These are phyloP conservation scores for Helicoverpa armigera DNA, from an alignment of 1,140 invertebrate genomes.

Conservation along the genomic window DNA sequence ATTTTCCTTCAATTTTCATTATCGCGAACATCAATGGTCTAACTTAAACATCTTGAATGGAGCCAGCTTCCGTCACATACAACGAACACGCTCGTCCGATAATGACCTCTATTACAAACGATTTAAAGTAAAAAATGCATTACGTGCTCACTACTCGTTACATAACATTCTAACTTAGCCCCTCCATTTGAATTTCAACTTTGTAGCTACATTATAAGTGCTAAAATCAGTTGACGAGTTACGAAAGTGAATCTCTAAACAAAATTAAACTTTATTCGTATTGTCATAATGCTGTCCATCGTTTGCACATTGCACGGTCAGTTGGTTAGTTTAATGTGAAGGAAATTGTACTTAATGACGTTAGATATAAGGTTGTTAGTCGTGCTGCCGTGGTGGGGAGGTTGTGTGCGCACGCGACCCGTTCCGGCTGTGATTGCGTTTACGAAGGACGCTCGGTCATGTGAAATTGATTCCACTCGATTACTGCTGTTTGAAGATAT, in stretches of 20 bases:
- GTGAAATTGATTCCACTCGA: slow-evolving; percentile 74
- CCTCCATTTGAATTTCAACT: slow-evolving; percentile 22
- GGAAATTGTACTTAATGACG: slow-evolving; percentile 49
- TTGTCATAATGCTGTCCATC: not conserved
- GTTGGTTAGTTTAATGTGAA: not conserved
- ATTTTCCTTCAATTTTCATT: slow-evolving; percentile 14
- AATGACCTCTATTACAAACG: slow-evolving; percentile 64
- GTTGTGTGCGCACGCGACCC: slow-evolving; percentile 60
- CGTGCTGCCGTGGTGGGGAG: slow-evolving; percentile 16
- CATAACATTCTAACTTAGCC: slow-evolving; percentile 32
- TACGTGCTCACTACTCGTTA: slow-evolving; percentile 32
- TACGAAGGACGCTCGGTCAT: slow-evolving; percentile 72
- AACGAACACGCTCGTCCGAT: slow-evolving; percentile 52
- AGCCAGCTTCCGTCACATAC: slow-evolving; percentile 18
- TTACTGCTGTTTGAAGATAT: slow-evolving; percentile 51
- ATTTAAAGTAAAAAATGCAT: slow-evolving; percentile 41
- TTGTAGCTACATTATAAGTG: not conserved
- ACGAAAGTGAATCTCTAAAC: not conserved
- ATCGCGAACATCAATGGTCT: not conserved
- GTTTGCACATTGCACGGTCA: not conserved
- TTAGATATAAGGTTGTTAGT: slow-evolving; percentile 56
- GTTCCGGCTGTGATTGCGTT: slow-evolving; percentile 65
- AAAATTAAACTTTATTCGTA: slow-evolving; percentile 20
- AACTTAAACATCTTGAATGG: slow-evolving; percentile 27
- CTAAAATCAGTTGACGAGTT: not conserved